phyloP scores from a whole-genome alignment of 2,797 vertebrate genomes.

The Lophius americanus region DNA sequence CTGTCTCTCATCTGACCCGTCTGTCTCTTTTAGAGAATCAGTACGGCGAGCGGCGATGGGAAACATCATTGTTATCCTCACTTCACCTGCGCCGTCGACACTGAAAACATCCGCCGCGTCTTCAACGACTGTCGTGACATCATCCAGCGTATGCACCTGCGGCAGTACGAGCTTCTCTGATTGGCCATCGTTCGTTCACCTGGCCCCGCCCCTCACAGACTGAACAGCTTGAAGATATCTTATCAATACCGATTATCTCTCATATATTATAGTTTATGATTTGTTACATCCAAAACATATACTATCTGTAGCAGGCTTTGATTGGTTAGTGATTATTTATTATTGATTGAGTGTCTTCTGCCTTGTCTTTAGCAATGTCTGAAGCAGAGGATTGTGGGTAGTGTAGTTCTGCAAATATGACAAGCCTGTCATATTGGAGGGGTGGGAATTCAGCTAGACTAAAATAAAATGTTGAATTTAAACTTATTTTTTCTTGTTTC shows the following conservation, averaged over 20 bases:
- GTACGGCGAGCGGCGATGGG: constrained; percentile 90
- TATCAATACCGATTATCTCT: constrained; percentile 15
- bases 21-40: constrained; percentile 88
- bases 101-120: constrained; percentile 95
- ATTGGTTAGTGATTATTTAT: constrained; percentile 8
- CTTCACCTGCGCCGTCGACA: constrained; percentile 96
- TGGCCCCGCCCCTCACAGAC: background rate
- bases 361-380: background rate
- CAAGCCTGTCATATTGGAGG: background rate
- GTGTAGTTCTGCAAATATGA: constrained; percentile 10
- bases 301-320: background rate
- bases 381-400: constrained; percentile 38
- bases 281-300: background rate
- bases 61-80: constrained; percentile 97
- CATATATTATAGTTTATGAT: constrained; percentile 4
- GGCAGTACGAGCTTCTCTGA: constrained; percentile 97
- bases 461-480: no score
- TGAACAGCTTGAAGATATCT: constrained; percentile 1
- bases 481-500: background rate
- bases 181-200: constrained; percentile 59
- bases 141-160: constrained; percentile 97
- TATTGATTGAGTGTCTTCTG: background rate
- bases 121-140: constrained; percentile 98
- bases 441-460: background rate
- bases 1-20: constrained; percentile 7